Evolutionary conservation across 2,888 invertebrate genomes (phyloP).

Genomic region (Aspidiotus destructor): DNA sequence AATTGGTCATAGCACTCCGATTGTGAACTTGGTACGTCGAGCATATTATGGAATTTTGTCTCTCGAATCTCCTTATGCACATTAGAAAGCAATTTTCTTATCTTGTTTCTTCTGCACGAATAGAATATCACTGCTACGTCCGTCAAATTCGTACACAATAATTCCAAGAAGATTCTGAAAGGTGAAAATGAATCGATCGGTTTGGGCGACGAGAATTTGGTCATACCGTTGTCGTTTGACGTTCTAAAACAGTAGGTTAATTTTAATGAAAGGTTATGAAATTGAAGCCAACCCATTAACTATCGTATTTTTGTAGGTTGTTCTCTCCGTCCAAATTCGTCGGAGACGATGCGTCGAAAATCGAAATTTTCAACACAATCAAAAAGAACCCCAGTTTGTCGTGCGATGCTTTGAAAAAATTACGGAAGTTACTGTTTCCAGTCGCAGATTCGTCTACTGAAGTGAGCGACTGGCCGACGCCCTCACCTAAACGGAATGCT

Average conservation of each 20-base stretch:
- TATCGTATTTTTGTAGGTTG: constrained; percentile 8
- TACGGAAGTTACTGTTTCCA: constrained; percentile 6
- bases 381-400: constrained; percentile 19
- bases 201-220: constrained; percentile 11
- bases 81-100: too few species aligned
- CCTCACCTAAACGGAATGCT: neutral
- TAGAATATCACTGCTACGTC: too few species aligned
- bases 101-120: too few species aligned
- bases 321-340: constrained; percentile 24
- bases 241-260: constrained; percentile 15
- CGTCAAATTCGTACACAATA: too few species aligned
- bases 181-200: constrained; percentile 17
- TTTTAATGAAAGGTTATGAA: too few species aligned
- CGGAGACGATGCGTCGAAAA: constrained; percentile 18
- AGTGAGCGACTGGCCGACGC: constrained; percentile 22
- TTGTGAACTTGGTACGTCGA: neutral
- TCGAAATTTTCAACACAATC: constrained; percentile 22
- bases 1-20: constrained; percentile 13
- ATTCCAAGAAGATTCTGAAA: neutral
- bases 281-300: neutral
- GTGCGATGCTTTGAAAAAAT: constrained; percentile 10
- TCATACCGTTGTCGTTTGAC: constrained; percentile 20
- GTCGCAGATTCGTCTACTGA: constrained; percentile 5
- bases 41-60: neutral
- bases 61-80: too few species aligned